phyloP scores from a whole-genome alignment of 2,113 vertebrate species.

The Peromyscus maniculatus region DNA sequence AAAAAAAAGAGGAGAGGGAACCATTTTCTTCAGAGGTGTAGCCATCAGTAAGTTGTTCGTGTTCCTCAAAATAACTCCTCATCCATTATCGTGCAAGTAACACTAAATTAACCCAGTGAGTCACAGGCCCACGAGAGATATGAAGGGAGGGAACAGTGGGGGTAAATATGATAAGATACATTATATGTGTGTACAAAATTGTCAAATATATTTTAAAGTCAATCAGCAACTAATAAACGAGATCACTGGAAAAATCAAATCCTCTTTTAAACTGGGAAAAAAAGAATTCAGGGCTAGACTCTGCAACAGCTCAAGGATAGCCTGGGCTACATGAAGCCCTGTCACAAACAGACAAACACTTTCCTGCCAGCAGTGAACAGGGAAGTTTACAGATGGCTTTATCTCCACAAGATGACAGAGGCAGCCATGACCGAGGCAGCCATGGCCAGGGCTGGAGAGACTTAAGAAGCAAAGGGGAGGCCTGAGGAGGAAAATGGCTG shows the following conservation, averaged over 20 bases:
- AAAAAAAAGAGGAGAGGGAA: not conserved
- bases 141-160: not conserved
- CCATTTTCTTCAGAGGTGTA: not conserved
- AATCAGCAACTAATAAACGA: not conserved
- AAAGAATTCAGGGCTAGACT: not conserved
- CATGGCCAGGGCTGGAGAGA: not conserved
- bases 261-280: not conserved
- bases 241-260: not conserved
- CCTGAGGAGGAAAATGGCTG: no score
- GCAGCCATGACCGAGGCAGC: no score
- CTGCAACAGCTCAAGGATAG: not conserved
- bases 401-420: not conserved
- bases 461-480: accelerated
- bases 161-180: not conserved
- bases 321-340: not conserved
- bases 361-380: not conserved
- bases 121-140: not conserved
- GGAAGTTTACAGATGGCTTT: not conserved
- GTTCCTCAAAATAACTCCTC: not conserved
- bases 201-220: not conserved
- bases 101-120: not conserved
- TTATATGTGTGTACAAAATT: not conserved
- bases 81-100: no score
- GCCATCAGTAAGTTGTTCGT: not conserved
- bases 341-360: not conserved